phyloP scores from a whole-genome alignment of 2,797 vertebrate genomes.

The Sarcophilus harrisii region DNA sequence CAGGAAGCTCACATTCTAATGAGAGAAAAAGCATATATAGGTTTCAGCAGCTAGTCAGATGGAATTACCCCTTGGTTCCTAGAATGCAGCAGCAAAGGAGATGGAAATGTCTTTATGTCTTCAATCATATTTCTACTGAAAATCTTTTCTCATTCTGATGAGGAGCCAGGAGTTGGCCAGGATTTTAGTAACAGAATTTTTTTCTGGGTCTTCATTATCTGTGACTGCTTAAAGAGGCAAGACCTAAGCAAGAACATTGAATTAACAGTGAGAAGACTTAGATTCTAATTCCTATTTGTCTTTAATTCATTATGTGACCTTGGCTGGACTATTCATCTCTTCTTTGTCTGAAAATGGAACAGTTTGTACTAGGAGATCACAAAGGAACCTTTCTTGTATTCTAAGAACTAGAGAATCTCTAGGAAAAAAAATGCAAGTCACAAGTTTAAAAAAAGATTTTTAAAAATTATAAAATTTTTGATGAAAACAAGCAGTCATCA shows the following conservation, averaged over 20 bases:
- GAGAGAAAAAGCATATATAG: neutral
- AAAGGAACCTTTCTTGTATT: constrained; percentile 18
- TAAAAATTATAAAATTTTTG: neutral
- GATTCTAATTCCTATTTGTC: constrained; percentile 14
- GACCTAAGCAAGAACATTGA: neutral
- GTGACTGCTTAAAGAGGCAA: neutral
- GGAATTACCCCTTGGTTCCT: neutral
- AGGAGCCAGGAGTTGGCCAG: neutral
- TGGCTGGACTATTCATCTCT: constrained; percentile 31
- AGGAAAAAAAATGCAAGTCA: constrained; percentile 22
- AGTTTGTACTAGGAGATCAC: neutral
- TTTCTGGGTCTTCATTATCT: neutral
- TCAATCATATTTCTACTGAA: neutral
- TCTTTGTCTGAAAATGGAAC: constrained; percentile 19
- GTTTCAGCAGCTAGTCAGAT: neutral
- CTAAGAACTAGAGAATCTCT: constrained; percentile 30
- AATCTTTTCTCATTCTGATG: neutral
- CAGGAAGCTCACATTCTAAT: neutral
- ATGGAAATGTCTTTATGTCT: neutral
- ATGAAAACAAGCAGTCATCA: neutral
- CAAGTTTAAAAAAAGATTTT: neutral
- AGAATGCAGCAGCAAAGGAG: neutral
- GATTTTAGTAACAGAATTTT: neutral
- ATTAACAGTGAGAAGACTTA: neutral
- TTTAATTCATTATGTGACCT: neutral